Evolutionary conservation across 2,888 invertebrate genomes (phyloP).

Genomic region (Cheilosia impressa): DNA sequence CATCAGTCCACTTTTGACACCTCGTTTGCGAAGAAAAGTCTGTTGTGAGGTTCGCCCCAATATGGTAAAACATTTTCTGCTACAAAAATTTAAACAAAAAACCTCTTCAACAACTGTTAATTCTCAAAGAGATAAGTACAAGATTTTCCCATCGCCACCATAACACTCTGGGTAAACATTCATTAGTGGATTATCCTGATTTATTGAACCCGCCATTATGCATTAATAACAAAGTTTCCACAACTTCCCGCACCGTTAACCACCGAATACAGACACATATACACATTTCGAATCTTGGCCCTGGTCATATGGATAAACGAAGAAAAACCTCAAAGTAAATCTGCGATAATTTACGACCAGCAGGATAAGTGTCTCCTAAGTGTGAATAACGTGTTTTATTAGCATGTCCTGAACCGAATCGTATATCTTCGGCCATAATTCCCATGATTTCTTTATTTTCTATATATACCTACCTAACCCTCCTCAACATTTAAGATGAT

Average conservation of each 20-base stretch:
- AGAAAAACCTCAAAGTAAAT: constrained; percentile 38
- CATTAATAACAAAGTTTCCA: constrained; percentile 26
- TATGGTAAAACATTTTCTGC: too few relatives aligned
- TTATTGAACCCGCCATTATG: constrained; percentile 55
- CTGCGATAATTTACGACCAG: constrained; percentile 62
- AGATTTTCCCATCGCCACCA: not conserved
- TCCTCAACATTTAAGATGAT: constrained; percentile 2
- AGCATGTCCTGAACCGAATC: constrained; percentile 43
- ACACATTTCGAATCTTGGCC: constrained; percentile 28
- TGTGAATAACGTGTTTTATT: constrained; percentile 71
- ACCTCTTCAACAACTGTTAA: too few relatives aligned
- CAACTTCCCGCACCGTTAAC: constrained; percentile 2
- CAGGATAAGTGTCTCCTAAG: constrained; percentile 63
- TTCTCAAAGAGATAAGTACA: too few relatives aligned
- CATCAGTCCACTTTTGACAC: too few relatives aligned
- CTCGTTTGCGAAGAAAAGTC: too few relatives aligned
- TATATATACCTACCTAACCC: constrained; percentile 4
- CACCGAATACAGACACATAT: not conserved
- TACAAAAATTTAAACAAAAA: too few relatives aligned
- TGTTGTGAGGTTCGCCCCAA: too few relatives aligned
- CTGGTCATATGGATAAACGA: constrained; percentile 36
- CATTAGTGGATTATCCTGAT: constrained; percentile 60
- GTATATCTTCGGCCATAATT: constrained; percentile 43
- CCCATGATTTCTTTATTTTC: constrained; percentile 47
- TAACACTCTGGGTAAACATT: constrained; percentile 38